A percentile compares a stretch with the other conserved stretches of the same genome.
phyloP scores from a whole-genome alignment of 2,888 invertebrate species.

The Dicranocentrus wangi region DNA sequence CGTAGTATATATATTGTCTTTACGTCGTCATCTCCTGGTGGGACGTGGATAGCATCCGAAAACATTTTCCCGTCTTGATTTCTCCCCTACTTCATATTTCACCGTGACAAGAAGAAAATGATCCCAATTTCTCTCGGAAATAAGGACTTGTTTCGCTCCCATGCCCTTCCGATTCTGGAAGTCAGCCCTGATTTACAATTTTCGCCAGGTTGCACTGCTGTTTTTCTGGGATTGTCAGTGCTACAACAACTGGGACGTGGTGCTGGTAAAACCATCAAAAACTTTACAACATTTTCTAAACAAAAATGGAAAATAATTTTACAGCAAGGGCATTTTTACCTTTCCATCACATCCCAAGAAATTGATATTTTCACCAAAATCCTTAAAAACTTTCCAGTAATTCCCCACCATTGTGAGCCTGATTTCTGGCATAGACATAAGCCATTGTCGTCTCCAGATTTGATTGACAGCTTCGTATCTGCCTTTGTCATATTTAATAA shows the following conservation, averaged over 20 bases:
- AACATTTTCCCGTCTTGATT: conserved; percentile 46
- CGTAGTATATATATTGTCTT: background rate
- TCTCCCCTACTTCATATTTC: conserved; percentile 34
- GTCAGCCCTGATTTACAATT: conserved; percentile 4
- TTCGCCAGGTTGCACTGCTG: background rate
- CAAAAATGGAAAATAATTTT: too few relatives aligned
- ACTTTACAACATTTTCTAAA: too few relatives aligned
- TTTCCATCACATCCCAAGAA: too few relatives aligned
- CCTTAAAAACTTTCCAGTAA: too few relatives aligned
- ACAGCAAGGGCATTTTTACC: too few relatives aligned
- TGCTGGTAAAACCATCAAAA: too few relatives aligned
- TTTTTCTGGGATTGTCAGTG: conserved; percentile 1
- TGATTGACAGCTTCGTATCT: conserved; percentile 70
- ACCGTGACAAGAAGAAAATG: conserved; percentile 32
- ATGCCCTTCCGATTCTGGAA: conserved; percentile 14
- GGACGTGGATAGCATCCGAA: conserved; percentile 20
- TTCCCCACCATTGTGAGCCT: too few relatives aligned
- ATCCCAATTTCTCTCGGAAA: conserved; percentile 44
- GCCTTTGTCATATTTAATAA: conserved; percentile 73
- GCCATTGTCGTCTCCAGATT: conserved; percentile 48
- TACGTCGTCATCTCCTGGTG: background rate
- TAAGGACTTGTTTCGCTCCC: conserved; percentile 44
- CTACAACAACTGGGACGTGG: too few relatives aligned
- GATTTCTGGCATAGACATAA: conserved; percentile 39
- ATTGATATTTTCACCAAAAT: too few relatives aligned